Conservation (phyloP, 2,888 invertebrate genomes). For the Ochropacha duplaris region DNA sequence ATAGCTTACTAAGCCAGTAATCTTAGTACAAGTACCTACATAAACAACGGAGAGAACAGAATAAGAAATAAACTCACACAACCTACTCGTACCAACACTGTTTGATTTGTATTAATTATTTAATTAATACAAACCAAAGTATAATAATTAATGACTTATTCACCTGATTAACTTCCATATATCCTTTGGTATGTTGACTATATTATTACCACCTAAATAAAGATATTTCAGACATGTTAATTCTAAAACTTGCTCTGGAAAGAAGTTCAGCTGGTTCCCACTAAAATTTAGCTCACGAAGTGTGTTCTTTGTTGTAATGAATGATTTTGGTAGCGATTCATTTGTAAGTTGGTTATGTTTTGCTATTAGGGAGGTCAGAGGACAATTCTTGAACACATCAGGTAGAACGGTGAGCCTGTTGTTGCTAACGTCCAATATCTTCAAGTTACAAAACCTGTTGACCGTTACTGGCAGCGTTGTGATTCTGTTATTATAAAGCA, state of each 20-base stretch:
- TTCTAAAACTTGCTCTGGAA: conserved; percentile 94
- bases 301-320: conserved; percentile 83
- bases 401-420: conserved; percentile 91
- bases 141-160: conserved; percentile 15
- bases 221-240: conserved; percentile 90
- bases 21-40: too few relatives aligned
- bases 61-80: too few relatives aligned
- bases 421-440: conserved; percentile 93
- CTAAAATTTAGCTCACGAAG: conserved; percentile 96
- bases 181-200: conserved; percentile 90
- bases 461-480: conserved; percentile 85
- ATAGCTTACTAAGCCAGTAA: too few relatives aligned
- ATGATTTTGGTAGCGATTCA: conserved; percentile 93
- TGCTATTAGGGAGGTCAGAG: conserved; percentile 90
- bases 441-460: conserved; percentile 87
- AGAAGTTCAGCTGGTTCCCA: conserved; percentile 92
- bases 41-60: too few relatives aligned
- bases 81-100: too few relatives aligned
- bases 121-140: too few relatives aligned
- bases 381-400: conserved; percentile 89
- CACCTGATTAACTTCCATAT: conserved; percentile 83
- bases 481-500: conserved; percentile 94
- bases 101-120: too few relatives aligned
- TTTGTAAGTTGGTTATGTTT: conserved; percentile 94
- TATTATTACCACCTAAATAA: conserved; percentile 95